These are phyloP conservation scores for Narcine bancroftii DNA, from an alignment of 2,113 vertebrate species.

Conservation along the genomic window DNA sequence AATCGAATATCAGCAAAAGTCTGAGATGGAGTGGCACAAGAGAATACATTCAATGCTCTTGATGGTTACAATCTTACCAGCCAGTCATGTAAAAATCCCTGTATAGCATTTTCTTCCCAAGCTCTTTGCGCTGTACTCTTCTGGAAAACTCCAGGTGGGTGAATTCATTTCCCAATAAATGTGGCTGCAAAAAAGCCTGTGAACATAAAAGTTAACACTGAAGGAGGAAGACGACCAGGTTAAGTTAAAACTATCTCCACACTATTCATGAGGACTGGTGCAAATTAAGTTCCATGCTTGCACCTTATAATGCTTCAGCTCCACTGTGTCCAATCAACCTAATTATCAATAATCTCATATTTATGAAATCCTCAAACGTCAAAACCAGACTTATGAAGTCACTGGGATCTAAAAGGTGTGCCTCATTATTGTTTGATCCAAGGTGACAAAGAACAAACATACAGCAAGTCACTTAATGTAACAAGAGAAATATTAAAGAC, in stretches of 20 bases:
- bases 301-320: neutral
- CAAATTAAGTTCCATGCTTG: neutral
- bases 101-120: constrained; percentile 96
- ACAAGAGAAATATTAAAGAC: neutral
- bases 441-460: neutral
- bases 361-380: too few species aligned
- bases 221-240: neutral
- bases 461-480: neutral
- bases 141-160: constrained; percentile 98
- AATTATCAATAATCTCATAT: neutral
- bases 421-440: neutral
- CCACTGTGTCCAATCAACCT: neutral
- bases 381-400: neutral
- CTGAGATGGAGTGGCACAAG: neutral
- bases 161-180: constrained; percentile 93
- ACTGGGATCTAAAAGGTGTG: neutral
- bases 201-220: constrained; percentile 40
- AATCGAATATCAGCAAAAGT: neutral
- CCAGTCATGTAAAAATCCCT: constrained; percentile 95
- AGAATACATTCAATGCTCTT: neutral
- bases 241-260: neutral
- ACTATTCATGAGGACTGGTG: neutral
- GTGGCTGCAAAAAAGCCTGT: constrained; percentile 94
- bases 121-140: constrained; percentile 88
- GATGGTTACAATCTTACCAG: constrained; percentile 65